These are phyloP conservation scores for Micromussa lordhowensis DNA, from an alignment of 92 coral and sea anemone genomes.

Conservation along the genomic window DNA sequence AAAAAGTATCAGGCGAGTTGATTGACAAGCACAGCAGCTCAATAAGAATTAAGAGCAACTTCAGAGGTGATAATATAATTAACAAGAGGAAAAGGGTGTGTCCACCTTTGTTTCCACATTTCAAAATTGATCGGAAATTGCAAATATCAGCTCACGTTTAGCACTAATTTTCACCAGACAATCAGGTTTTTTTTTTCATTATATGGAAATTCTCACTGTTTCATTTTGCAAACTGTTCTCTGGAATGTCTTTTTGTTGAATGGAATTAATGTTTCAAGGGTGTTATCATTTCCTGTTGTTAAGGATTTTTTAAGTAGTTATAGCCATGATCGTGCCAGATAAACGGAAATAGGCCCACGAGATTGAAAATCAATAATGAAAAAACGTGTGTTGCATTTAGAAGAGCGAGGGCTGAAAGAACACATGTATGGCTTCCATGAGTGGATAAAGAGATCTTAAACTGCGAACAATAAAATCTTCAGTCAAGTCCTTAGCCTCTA, in stretches of 20 bases:
- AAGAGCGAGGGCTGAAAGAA: background rate
- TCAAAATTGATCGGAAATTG: slow-evolving; percentile 4
- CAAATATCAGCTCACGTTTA: background rate
- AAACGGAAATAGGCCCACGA: slow-evolving; percentile 40
- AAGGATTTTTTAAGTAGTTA: background rate
- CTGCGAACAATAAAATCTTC: background rate
- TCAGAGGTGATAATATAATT: background rate
- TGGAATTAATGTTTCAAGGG: background rate
- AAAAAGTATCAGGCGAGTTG: background rate
- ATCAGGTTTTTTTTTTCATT: background rate
- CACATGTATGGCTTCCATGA: slow-evolving; percentile 6
- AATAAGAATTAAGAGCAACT: slow-evolving; percentile 2
- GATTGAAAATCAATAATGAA: background rate
- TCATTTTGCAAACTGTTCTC: background rate
- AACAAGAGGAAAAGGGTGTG: slow-evolving; percentile 44
- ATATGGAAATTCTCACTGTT: background rate
- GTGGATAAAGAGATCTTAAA: background rate
- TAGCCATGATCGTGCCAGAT: background rate
- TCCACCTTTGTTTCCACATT: background rate
- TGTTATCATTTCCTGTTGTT: slow-evolving; percentile 9
- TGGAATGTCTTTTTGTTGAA: background rate
- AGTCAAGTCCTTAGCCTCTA: background rate
- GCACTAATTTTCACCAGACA: background rate
- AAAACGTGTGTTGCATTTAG: slow-evolving; percentile 15
- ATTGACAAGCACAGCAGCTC: background rate